These are phyloP conservation scores for Patiria miniata DNA, from an alignment of 35 echinoderm and acorn worm genomes.

Conservation along the genomic window DNA sequence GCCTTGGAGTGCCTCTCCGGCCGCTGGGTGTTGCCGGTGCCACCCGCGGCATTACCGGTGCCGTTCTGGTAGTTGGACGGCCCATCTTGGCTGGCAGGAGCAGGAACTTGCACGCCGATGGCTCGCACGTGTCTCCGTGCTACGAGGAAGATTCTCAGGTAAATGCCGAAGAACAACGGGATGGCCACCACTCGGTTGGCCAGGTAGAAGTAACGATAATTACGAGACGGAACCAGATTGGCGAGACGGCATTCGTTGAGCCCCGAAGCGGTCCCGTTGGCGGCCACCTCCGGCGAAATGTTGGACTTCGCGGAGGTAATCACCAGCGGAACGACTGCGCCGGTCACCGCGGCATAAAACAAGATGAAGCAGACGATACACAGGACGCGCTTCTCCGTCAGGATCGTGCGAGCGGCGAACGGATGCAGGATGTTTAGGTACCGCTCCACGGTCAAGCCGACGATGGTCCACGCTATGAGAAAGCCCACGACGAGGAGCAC, in stretches of 20 bases:
- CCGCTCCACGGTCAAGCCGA: constrained; percentile 2
- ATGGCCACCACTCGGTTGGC: background rate
- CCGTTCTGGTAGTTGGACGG: too few relatives aligned
- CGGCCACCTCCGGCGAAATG: background rate
- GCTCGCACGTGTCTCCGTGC: background rate
- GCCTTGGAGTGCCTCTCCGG: background rate
- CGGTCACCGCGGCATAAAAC: background rate
- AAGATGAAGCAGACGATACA: background rate
- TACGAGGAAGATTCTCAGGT: background rate
- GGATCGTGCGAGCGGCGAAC: background rate
- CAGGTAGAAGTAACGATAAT: background rate
- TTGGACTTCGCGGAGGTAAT: background rate
- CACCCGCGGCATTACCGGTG: too few relatives aligned
- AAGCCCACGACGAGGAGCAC: background rate
- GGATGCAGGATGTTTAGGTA: background rate
- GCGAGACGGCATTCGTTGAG: background rate
- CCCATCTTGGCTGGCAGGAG: background rate
- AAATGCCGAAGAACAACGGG: background rate
- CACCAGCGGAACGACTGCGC: background rate
- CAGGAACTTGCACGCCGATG: background rate
- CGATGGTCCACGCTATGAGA: background rate
- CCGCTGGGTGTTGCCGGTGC: background rate
- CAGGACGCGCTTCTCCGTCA: background rate
- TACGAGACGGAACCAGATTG: background rate
- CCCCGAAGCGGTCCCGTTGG: background rate